These are phyloP conservation scores for Archips crataeganus DNA, from an alignment of 2,888 invertebrate genomes.

Conservation along the genomic window DNA sequence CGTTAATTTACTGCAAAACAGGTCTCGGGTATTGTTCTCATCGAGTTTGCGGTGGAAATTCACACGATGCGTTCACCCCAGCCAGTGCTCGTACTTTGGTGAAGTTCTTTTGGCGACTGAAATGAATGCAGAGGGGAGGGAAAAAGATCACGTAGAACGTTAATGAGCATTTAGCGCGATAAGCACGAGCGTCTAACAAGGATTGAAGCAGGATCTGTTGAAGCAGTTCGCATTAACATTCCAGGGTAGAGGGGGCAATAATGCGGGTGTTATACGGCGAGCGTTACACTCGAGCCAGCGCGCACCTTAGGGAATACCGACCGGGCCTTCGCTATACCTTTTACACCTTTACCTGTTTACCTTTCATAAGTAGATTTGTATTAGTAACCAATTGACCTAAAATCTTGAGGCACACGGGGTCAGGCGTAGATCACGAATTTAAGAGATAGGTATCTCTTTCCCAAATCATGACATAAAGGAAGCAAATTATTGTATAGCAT, in stretches of 20 bases:
- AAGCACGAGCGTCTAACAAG: constrained; percentile 63
- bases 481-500: background rate
- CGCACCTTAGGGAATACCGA: constrained; percentile 55
- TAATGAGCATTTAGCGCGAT: constrained; percentile 67
- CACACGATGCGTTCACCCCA: constrained; percentile 5
- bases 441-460: background rate
- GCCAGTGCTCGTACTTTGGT: background rate
- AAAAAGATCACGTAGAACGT: constrained; percentile 64
- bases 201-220: constrained; percentile 61
- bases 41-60: constrained; percentile 19
- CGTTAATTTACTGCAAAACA: constrained; percentile 49
- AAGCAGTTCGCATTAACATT: constrained; percentile 66
- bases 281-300: constrained; percentile 66
- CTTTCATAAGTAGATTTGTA: constrained; percentile 49
- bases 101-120: constrained; percentile 30
- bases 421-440: constrained; percentile 42
- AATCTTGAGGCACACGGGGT: constrained; percentile 51
- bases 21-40: constrained; percentile 15
- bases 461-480: background rate
- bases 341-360: constrained; percentile 37
- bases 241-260: constrained; percentile 64
- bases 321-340: constrained; percentile 46
- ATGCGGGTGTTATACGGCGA: constrained; percentile 70
- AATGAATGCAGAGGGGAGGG: constrained; percentile 45
- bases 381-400: constrained; percentile 50